A percentile compares a stretch with the other conserved stretches of the same genome.
These are phyloP conservation scores for Leptura quadrifasciata DNA, from an alignment of 2,888 invertebrate species.

Conservation along the genomic window DNA sequence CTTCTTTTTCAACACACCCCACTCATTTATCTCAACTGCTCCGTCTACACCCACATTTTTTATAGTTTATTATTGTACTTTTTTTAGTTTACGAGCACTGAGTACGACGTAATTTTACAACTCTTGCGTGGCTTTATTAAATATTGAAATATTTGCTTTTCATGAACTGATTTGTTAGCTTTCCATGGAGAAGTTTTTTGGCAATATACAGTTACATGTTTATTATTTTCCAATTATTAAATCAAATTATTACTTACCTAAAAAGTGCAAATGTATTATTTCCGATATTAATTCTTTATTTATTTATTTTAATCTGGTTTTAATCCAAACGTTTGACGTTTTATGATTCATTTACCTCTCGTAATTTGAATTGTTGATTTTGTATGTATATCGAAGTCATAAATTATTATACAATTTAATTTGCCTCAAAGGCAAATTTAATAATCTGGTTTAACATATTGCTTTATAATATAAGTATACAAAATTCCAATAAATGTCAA, in stretches of 20 bases:
- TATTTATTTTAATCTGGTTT: too few species aligned
- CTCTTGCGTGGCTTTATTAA: too few species aligned
- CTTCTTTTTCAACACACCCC: too few species aligned
- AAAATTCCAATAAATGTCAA: conserved; percentile 13
- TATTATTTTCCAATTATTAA: neutral
- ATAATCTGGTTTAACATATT: neutral
- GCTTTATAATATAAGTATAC: neutral
- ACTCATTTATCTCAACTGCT: too few species aligned
- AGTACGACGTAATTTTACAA: too few species aligned
- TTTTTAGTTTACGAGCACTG: too few species aligned
- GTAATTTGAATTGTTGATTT: conserved; percentile 12
- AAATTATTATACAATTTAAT: conserved; percentile 26
- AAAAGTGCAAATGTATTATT: neutral
- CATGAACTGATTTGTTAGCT: too few species aligned
- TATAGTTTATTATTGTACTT: too few species aligned
- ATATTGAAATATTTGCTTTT: too few species aligned
- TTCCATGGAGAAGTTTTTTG: too few species aligned
- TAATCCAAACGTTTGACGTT: neutral
- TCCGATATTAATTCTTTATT: neutral
- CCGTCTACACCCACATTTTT: too few species aligned
- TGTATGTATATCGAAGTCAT: conserved; percentile 4
- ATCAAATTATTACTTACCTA: neutral
- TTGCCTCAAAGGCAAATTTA: conserved; percentile 4
- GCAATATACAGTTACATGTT: too few species aligned
- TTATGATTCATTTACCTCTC: conserved; percentile 10